A percentile compares a stretch with the other conserved stretches of the same genome.
These are phyloP conservation scores for Scomber scombrus DNA, from an alignment of 2,113 vertebrate genomes.

Conservation along the genomic window DNA sequence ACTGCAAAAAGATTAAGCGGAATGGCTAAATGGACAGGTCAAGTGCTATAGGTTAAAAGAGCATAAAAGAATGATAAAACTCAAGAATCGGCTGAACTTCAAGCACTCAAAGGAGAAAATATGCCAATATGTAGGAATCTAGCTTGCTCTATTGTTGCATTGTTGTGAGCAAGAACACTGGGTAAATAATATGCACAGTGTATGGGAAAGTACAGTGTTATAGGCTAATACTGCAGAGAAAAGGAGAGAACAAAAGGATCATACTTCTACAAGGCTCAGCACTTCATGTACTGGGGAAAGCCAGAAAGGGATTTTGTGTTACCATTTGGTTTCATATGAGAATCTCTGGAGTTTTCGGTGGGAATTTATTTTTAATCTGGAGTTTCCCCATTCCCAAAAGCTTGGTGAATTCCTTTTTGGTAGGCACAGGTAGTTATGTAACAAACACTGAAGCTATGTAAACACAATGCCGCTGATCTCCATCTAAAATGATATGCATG, in stretches of 20 bases:
- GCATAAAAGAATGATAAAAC: too few relatives aligned
- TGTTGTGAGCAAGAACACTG: too few relatives aligned
- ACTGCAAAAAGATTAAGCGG: too few relatives aligned
- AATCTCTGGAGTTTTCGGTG: conserved; percentile 32
- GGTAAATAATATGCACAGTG: too few relatives aligned
- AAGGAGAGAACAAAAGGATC: background rate
- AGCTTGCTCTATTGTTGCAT: too few relatives aligned
- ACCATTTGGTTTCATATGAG: conserved; percentile 25
- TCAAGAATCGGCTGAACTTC: too few relatives aligned
- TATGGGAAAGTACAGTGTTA: too few relatives aligned
- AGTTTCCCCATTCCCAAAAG: conserved; percentile 31
- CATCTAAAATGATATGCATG: background rate
- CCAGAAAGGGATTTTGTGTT: background rate
- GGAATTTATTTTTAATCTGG: conserved; percentile 13
- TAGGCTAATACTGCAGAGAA: too few relatives aligned
- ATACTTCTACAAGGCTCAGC: background rate
- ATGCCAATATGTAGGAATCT: too few relatives aligned
- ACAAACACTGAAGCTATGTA: conserved; percentile 24
- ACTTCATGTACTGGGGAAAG: background rate
- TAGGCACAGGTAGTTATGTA: conserved; percentile 12
- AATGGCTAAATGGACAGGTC: background rate
- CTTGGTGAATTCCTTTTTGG: conserved; percentile 22
- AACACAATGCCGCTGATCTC: background rate
- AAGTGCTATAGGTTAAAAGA: background rate
- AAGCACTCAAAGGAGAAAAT: too few relatives aligned